phyloP scores from a whole-genome alignment of 2,888 invertebrate genomes.

The Coelopa pilipes region DNA sequence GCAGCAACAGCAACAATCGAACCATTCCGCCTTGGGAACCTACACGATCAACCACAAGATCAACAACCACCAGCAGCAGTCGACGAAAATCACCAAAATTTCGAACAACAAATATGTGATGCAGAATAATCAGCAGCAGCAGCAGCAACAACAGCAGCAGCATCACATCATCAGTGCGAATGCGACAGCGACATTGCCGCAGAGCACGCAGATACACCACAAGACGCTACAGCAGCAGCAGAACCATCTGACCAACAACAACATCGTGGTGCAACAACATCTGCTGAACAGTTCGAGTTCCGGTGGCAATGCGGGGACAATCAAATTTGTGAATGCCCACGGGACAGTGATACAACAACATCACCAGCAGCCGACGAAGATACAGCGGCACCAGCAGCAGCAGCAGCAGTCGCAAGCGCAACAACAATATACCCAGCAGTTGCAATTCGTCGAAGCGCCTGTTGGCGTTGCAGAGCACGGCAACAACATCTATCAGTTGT shows the following conservation, averaged over 20 bases:
- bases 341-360: slow-evolving; percentile 65
- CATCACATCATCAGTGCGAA: slow-evolving; percentile 41
- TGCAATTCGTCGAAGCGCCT: slow-evolving; percentile 42
- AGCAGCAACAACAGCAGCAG: no score
- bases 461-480: slow-evolving; percentile 40
- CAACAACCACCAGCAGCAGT: slow-evolving; percentile 46
- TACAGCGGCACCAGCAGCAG: slow-evolving; percentile 51
- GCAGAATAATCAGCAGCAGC: slow-evolving; percentile 53
- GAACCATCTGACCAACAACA: slow-evolving; percentile 41
- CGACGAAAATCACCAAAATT: slow-evolving; percentile 57
- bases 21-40: slow-evolving; percentile 43
- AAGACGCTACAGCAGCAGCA: slow-evolving; percentile 46
- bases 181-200: slow-evolving; percentile 54
- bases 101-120: slow-evolving; percentile 55
- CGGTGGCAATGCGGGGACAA: slow-evolving; percentile 51
- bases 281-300: slow-evolving; percentile 33
- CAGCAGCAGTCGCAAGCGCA: slow-evolving; percentile 37
- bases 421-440: slow-evolving; percentile 37
- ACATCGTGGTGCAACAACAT: slow-evolving; percentile 42
- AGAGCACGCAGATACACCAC: slow-evolving; percentile 62
- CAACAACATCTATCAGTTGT: slow-evolving; percentile 47
- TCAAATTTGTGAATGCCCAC: slow-evolving; percentile 67
- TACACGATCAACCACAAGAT: slow-evolving; percentile 53
- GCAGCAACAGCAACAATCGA: slow-evolving; percentile 45
- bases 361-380: slow-evolving; percentile 41